Base-by-base conservation (phyloP, 2,888 invertebrate genomes). In the Lutraria lutraria region DNA sequence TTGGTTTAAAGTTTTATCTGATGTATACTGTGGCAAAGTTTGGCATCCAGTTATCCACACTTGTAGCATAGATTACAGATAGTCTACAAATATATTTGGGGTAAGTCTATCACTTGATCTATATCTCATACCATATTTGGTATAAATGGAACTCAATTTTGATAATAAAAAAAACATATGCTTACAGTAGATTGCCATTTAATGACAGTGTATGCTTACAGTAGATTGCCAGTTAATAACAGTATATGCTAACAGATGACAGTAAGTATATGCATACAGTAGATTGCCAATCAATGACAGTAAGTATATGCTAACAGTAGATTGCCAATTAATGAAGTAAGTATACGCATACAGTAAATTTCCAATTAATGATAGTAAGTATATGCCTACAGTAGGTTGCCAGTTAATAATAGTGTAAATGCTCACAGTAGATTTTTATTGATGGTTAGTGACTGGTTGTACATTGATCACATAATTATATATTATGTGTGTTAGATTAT, bases 11-110 rank as follows among this genome's bases (percentile, higher is more conserved):
- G 0, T 31, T 34, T 76, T 76, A 76, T 76, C 76, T 34, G 76
- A 76, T 76, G 34, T 76, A 34, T 31, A 31, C 31, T 76, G 76
- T 34, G 15, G 76, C 76, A 76, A 76, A 76, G 31, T 34, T 76
- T 76, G 76, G 76, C 76, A 16, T 76, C 19, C 29, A 34, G 13
- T 76, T 34, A 34, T 76, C 76, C 76, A 76, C 76, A 76, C 76
- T 76, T 76, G 31, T 34, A 76, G 31, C 31, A 31, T 16, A 34
- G 76, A 76, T 76, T 19, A 34, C 76, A 6, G 76, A 76, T 76
- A 76, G 34, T 21, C 1, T 76, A 16, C 29, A 76, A 34, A 31
- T 25, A 6, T 31, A 34, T 76, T 12, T 3, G 29, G 34, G 31
- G 13, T 16, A 72, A 31, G 34, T 76, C 13, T 76, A 31, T 76